Conservation (phyloP, 2,797 vertebrate species). For the Vespertilio murinus region DNA sequence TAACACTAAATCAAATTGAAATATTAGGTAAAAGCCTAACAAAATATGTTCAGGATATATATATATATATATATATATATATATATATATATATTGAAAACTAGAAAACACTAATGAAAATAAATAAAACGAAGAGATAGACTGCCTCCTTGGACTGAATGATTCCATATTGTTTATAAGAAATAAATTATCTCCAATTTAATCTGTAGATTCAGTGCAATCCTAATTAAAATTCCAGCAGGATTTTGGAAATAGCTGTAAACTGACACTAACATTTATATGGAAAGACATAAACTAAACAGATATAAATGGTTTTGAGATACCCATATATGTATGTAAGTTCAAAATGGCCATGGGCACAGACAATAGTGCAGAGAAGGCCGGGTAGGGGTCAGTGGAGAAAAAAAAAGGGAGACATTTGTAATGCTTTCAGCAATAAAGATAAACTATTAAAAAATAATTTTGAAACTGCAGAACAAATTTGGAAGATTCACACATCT, state of each 20-base stretch:
- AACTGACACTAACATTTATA: not conserved
- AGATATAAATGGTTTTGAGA: not conserved
- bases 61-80: too few relatives aligned
- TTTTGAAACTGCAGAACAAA: not conserved
- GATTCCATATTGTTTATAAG: not conserved
- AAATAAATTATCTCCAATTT: not conserved
- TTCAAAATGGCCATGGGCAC: too few relatives aligned
- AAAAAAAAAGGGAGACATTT: too few relatives aligned
- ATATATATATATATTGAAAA: not conserved
- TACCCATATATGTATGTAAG: too few relatives aligned
- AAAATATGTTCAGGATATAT: not conserved
- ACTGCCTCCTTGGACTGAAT: not conserved
- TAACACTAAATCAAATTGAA: not conserved
- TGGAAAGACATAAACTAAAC: not conserved
- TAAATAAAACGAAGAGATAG: not conserved
- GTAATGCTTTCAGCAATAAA: too few relatives aligned
- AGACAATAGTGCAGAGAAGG: too few relatives aligned
- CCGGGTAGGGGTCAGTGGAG: too few relatives aligned
- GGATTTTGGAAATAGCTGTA: not conserved
- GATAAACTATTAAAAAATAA: not conserved
- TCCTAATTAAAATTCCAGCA: not conserved
- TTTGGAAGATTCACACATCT: not conserved
- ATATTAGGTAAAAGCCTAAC: not conserved
- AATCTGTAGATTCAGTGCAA: not conserved
- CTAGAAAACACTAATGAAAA: not conserved